Conservation (phyloP, 1,140 invertebrate species). For the Schmidtea mediterranea region DNA sequence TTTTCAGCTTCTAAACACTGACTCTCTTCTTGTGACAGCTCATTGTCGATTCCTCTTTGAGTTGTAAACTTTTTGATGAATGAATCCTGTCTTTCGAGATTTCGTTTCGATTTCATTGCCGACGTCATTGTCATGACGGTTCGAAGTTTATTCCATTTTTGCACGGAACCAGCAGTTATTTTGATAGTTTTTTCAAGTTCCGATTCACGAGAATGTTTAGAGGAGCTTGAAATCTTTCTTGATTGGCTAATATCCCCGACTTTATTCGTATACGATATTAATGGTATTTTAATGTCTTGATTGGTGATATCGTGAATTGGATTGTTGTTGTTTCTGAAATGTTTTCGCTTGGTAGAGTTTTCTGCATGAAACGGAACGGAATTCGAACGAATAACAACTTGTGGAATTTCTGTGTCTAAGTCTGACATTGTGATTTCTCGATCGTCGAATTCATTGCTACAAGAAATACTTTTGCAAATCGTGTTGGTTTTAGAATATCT, state of each 20-base stretch:
- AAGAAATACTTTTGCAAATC: too few relatives aligned
- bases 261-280: slow-evolving; percentile 7
- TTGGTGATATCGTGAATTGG: background rate
- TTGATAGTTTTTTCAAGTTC: slow-evolving; percentile 1
- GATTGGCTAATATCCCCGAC: slow-evolving; percentile 7
- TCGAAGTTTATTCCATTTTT: slow-evolving; percentile 56
- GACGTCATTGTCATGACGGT: slow-evolving; percentile 67
- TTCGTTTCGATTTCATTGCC: slow-evolving; percentile 51
- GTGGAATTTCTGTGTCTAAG: too few relatives aligned
- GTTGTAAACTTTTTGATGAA: slow-evolving; percentile 76
- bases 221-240: background rate
- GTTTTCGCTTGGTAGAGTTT: background rate
- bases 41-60: slow-evolving; percentile 31
- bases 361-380: too few relatives aligned
- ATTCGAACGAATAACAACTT: too few relatives aligned
- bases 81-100: slow-evolving; percentile 65
- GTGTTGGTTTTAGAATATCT: too few relatives aligned
- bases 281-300: background rate
- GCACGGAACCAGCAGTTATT: background rate
- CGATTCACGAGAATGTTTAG: slow-evolving; percentile 6
- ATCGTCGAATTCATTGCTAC: too few relatives aligned
- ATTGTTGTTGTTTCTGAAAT: slow-evolving; percentile 7
- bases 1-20: background rate
- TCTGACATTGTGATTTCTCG: too few relatives aligned
- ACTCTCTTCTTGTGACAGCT: slow-evolving; percentile 1